Percentiles rank a stretch among this genome's conserved stretches.
Conservation (phyloP, 2,797 vertebrate species). For the Halcyon smyrnensis region DNA sequence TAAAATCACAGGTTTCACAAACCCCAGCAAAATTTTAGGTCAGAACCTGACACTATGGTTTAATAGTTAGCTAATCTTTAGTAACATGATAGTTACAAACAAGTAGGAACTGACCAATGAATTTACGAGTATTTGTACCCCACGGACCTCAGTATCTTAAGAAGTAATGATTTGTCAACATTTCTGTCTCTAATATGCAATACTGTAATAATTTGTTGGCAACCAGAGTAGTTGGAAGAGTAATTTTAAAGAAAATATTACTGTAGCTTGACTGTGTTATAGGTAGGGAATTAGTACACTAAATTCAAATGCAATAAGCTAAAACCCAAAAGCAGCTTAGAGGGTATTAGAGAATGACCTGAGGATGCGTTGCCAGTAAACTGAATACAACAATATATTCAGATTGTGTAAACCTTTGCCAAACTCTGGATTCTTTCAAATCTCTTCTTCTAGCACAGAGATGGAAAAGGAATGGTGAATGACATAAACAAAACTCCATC, state of each 20-base stretch:
- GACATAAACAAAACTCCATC: not conserved
- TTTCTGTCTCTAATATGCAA: not conserved
- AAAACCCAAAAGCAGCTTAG: not conserved
- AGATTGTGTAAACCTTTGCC: not conserved
- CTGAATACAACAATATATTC: not conserved
- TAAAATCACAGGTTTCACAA: not conserved
- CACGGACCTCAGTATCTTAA: not conserved
- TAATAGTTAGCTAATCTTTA: not conserved
- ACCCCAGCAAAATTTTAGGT: not conserved
- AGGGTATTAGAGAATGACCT: not conserved
- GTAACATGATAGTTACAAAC: not conserved
- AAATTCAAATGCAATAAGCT: not conserved
- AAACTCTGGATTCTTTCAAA: not conserved
- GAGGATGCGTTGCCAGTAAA: not conserved
- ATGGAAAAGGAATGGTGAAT: not conserved
- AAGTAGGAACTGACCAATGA: not conserved
- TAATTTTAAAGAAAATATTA: not conserved
- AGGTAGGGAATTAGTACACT: not conserved
- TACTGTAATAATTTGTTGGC: not conserved
- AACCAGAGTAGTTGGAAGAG: fast-evolving
- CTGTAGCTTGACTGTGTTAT: not conserved
- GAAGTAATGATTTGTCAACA: not conserved
- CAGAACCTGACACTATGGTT: not conserved
- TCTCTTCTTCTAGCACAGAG: not conserved
- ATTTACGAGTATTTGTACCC: not conserved